Conservation (phyloP, 2,113 vertebrate species). For the Silurus asotus region DNA sequence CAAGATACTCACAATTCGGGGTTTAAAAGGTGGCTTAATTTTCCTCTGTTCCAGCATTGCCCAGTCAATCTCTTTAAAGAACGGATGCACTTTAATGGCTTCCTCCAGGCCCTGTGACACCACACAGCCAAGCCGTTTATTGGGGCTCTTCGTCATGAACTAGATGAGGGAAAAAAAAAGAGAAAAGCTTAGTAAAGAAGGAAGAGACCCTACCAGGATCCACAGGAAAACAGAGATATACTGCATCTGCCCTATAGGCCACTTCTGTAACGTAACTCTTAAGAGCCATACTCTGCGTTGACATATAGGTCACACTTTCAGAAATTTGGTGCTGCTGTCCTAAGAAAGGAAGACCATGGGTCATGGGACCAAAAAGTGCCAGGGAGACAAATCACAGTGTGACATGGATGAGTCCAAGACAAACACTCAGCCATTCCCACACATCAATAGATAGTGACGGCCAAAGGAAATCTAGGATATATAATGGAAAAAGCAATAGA, state of each 20-base stretch:
- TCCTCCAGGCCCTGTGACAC: constrained; percentile 86
- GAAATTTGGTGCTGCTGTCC: constrained; percentile 9
- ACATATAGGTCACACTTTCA: neutral
- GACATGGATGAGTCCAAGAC: constrained; percentile 59
- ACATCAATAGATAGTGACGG: constrained; percentile 50
- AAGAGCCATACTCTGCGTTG: neutral
- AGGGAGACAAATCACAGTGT: constrained; percentile 53
- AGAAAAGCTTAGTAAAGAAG: constrained; percentile 3
- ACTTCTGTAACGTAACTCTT: neutral
- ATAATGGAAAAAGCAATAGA: constrained; percentile 64
- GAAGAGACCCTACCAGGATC: neutral
- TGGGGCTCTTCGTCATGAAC: constrained; percentile 99
- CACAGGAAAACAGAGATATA: neutral
- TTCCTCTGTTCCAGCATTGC: constrained; percentile 91
- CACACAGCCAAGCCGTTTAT: constrained; percentile 92
- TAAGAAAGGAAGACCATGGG: constrained; percentile 37
- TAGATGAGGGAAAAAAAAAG: constrained; percentile 52
- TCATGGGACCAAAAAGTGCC: constrained; percentile 50
- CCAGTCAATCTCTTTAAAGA: constrained; percentile 99
- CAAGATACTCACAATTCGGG: constrained; percentile 89
- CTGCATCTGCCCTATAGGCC: neutral
- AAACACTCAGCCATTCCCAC: constrained; percentile 72
- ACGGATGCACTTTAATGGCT: constrained; percentile 90
- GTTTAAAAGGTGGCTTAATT: constrained; percentile 94
- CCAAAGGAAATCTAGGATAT: constrained; percentile 69